Percentiles rank a stretch among this genome's conserved stretches.
phyloP scores from a whole-genome alignment of 1,140 invertebrate species.

The Augochlora pura region DNA sequence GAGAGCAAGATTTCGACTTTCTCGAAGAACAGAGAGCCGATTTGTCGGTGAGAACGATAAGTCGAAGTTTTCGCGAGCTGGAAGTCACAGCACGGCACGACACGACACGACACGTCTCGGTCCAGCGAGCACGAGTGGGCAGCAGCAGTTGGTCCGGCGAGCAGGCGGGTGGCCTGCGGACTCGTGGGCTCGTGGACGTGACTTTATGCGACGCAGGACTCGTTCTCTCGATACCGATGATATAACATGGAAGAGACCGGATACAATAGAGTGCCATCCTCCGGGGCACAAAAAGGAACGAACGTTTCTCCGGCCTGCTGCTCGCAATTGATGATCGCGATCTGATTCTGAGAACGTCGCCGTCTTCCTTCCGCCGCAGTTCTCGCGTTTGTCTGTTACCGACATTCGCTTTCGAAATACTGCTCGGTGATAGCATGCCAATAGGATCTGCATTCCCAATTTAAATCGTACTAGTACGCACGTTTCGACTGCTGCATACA shows the following conservation, averaged over 20 bases:
- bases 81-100: conserved; percentile 39
- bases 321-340: conserved; percentile 42
- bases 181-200: conserved; percentile 58
- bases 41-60: conserved; percentile 34
- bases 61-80: conserved; percentile 59
- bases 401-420: neutral
- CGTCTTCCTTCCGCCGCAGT: neutral
- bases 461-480: too few relatives aligned
- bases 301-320: conserved; percentile 25
- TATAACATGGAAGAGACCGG: conserved; percentile 62
- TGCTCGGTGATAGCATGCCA: neutral
- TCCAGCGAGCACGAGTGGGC: conserved; percentile 61
- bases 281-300: conserved; percentile 22
- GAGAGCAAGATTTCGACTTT: conserved; percentile 13
- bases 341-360: conserved; percentile 33
- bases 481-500: too few relatives aligned
- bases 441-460: neutral
- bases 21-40: conserved; percentile 25
- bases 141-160: conserved; percentile 58
- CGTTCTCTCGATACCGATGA: conserved; percentile 56
- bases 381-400: neutral
- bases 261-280: conserved; percentile 62
- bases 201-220: conserved; percentile 69
- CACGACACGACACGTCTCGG: conserved; percentile 34
- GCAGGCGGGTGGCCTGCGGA: conserved; percentile 53